These are phyloP conservation scores for Patiria pectinifera DNA, from an alignment of 53 echinoderm and acorn worm species.

Conservation along the genomic window DNA sequence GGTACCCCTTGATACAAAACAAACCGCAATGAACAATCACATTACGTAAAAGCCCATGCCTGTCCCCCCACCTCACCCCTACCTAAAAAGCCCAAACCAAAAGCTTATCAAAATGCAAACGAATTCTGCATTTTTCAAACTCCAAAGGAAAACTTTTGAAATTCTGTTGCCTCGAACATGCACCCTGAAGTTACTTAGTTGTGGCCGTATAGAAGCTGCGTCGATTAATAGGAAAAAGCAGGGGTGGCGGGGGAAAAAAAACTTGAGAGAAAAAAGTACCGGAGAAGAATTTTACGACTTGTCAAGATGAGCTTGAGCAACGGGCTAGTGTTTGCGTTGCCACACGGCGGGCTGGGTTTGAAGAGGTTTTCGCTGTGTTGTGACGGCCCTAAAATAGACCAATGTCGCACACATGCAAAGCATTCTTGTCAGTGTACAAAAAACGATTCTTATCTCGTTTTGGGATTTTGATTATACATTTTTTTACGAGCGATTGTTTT, in stretches of 20 bases:
- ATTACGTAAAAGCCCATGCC: slow-evolving; percentile 24
- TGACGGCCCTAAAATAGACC: slow-evolving; percentile 55
- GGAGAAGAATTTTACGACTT: slow-evolving; percentile 48
- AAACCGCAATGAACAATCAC: not conserved
- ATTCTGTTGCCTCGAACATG: not conserved
- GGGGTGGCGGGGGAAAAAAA: not conserved
- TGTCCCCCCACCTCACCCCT: not conserved
- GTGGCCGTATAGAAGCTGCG: not conserved
- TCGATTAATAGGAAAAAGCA: not conserved
- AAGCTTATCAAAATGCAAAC: slow-evolving; percentile 54
- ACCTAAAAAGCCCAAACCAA: not conserved
- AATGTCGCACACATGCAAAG: not conserved
- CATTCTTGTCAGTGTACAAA: slow-evolving; percentile 9
- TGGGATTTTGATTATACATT: not conserved
- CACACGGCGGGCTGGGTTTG: slow-evolving; percentile 21
- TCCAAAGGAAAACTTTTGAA: not conserved
- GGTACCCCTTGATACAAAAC: not conserved
- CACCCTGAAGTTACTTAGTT: not conserved
- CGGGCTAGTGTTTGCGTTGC: slow-evolving; percentile 59
- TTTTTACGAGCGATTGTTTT: slow-evolving; percentile 64
- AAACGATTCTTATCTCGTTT: slow-evolving; percentile 30
- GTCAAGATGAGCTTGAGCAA: slow-evolving; percentile 30
- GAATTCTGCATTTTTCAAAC: slow-evolving; percentile 19
- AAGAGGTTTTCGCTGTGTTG: slow-evolving; percentile 4
- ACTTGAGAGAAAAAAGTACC: not conserved